Evolutionary conservation across 2,888 invertebrate genomes (phyloP).

Genomic region (Mythimna pallens): DNA sequence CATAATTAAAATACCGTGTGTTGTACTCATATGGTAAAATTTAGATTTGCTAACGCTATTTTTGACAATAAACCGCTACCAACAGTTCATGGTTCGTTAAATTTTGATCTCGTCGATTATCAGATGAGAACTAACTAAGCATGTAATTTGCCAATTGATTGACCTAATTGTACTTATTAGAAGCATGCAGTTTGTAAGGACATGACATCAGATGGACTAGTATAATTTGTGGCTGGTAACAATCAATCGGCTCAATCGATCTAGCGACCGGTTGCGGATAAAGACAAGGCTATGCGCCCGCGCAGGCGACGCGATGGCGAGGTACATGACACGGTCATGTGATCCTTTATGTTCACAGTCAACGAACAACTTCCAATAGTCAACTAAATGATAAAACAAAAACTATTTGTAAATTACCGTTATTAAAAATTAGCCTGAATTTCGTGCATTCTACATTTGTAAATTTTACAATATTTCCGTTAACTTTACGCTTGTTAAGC

Average conservation of each 20-base stretch:
- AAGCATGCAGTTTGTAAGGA: constrained; percentile 57
- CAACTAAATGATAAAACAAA: constrained; percentile 42
- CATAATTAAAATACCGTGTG: constrained; percentile 31
- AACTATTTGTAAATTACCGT: constrained; percentile 62
- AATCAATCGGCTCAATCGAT: constrained; percentile 73
- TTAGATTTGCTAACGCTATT: constrained; percentile 22
- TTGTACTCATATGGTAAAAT: constrained; percentile 26
- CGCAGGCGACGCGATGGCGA: constrained; percentile 41
- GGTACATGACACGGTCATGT: constrained; percentile 65
- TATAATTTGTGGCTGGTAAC: constrained; percentile 71
- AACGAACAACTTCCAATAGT: constrained; percentile 48
- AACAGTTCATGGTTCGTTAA: constrained; percentile 37
- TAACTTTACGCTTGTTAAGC: constrained; percentile 39
- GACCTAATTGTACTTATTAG: constrained; percentile 71
- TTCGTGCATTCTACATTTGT: constrained; percentile 39
- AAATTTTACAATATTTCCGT: constrained; percentile 52
- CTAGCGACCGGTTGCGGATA: constrained; percentile 63
- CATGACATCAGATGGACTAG: constrained; percentile 71
- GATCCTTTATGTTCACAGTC: constrained; percentile 58
- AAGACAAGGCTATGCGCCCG: constrained; percentile 66
- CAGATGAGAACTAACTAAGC: constrained; percentile 46
- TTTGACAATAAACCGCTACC: constrained; percentile 16
- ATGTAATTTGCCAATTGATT: constrained; percentile 66
- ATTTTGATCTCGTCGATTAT: constrained; percentile 30
- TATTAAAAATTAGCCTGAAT: constrained; percentile 48